Evolutionary conservation across 1,140 invertebrate species (phyloP).

Genomic region (silkworm (Bombyx mori)): ASM3026992v2 NC_085123.1:5015001-5015500

Average conservation of each 20-base stretch:
- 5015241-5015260: constrained; percentile 75
- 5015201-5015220: constrained; percentile 1
- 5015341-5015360: no score
- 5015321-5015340: no score
- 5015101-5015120: no score
- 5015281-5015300: constrained; percentile 73
- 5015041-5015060: constrained; percentile 81
- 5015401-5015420: no score
- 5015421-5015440: no score
- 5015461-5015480: no score
- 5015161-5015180: constrained; percentile 5
- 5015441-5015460: no score
- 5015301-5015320: constrained; percentile 36
- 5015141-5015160: neutral
- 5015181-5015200: constrained; percentile 2
- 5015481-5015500: no score
- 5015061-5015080: constrained; percentile 76
- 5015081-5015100: constrained; percentile 28
- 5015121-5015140: neutral
- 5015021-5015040: constrained; percentile 77
- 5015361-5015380: no score
- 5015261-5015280: constrained; percentile 75
- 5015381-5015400: no score
- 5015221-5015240: constrained; percentile 45
- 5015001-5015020: constrained; percentile 64